Conservation (phyloP, 1,140 invertebrate species). For the Cydia amplana region DNA sequence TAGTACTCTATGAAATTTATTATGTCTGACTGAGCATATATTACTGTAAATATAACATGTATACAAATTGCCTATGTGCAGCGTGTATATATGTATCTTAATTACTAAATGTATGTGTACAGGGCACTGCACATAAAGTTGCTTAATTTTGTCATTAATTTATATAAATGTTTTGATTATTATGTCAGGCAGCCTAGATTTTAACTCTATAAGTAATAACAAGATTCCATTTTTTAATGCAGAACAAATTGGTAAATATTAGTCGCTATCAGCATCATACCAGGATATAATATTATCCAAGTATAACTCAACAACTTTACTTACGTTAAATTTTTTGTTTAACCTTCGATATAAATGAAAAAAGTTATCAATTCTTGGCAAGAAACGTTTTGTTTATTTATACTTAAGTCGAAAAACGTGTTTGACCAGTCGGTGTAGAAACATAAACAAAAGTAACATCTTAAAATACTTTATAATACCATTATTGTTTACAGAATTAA, state of each 20-base stretch:
- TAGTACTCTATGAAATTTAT: neutral
- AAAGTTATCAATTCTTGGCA: constrained; percentile 30
- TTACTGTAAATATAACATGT: neutral
- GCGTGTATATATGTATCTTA: neutral
- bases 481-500: constrained; percentile 13
- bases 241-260: neutral
- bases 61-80: neutral
- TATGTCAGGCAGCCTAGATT: neutral
- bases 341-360: constrained; percentile 25
- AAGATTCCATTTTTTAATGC: neutral
- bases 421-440: constrained; percentile 21
- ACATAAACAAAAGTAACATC: constrained; percentile 7
- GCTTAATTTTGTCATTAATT: too few relatives aligned
- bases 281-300: constrained; percentile 1
- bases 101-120: neutral
- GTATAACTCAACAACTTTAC: neutral
- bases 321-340: constrained; percentile 2
- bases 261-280: neutral
- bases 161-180: too few relatives aligned
- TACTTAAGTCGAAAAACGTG: constrained; percentile 11
- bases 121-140: neutral
- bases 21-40: neutral
- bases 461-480: constrained; percentile 26
- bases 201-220: too few relatives aligned
- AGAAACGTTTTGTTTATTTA: constrained; percentile 28